Conservation (phyloP, 2,797 vertebrate species). For the Trachurus trachurus region DNA sequence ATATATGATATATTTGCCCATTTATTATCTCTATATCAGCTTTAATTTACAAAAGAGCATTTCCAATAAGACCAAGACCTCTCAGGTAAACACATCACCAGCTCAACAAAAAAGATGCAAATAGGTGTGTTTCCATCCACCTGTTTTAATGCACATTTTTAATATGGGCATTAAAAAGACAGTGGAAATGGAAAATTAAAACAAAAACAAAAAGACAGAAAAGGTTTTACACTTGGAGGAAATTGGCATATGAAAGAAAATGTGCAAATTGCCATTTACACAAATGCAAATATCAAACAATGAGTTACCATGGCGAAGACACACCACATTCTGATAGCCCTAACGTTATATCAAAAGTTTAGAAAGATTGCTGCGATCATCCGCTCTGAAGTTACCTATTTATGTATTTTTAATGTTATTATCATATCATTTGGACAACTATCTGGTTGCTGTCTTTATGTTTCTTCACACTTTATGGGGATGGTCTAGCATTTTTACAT, state of each 20-base stretch:
- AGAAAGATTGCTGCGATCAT: background rate
- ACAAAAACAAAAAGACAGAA: background rate
- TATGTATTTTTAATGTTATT: background rate
- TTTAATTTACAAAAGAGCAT: background rate
- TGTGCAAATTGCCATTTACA: too few relatives aligned
- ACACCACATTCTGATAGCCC: background rate
- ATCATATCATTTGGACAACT: background rate
- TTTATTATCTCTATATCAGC: background rate
- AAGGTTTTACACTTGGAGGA: too few relatives aligned
- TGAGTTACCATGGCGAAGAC: background rate
- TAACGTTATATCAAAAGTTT: background rate
- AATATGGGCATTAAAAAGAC: background rate
- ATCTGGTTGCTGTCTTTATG: background rate
- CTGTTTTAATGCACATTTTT: too few relatives aligned
- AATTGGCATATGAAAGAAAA: background rate
- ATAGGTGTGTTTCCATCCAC: background rate
- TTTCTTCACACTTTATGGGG: background rate
- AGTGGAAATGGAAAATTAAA: background rate
- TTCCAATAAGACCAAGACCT: background rate
- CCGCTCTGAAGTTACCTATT: background rate
- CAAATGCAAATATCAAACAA: background rate
- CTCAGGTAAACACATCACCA: background rate
- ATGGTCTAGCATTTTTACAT: background rate
- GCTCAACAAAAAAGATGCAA: background rate
- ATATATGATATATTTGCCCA: background rate